phyloP scores from a whole-genome alignment of 2,888 invertebrate genomes.

The Metallyticus violacea region DNA sequence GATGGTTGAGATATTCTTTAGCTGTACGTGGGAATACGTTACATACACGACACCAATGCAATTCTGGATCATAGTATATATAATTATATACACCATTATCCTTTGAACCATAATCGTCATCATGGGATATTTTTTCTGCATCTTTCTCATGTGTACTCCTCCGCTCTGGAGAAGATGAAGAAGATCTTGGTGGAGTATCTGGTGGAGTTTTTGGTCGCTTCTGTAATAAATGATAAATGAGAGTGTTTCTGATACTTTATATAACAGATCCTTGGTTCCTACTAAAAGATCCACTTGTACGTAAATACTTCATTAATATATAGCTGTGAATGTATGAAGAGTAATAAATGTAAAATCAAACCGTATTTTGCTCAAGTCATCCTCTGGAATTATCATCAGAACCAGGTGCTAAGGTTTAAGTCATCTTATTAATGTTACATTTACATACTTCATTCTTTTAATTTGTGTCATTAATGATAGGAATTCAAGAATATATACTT shows the following conservation, averaged over 20 bases:
- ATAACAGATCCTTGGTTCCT: neutral
- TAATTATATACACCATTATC: constrained; percentile 58
- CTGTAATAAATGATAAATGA: constrained; percentile 2
- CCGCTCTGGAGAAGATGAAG: constrained; percentile 18
- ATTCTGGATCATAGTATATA: constrained; percentile 83
- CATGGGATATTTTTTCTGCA: neutral
- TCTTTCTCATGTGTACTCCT: neutral
- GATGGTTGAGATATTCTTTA: constrained; percentile 79
- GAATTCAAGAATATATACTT: too few relatives aligned
- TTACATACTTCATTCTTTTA: neutral
- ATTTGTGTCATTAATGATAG: neutral
- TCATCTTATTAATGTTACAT: neutral
- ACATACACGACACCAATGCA: constrained; percentile 87
- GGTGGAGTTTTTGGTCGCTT: constrained; percentile 28
- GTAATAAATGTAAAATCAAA: neutral
- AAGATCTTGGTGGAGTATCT: constrained; percentile 23
- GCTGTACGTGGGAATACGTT: constrained; percentile 84
- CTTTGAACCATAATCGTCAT: constrained; percentile 41
- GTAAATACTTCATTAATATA: neutral
- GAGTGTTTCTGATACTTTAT: neutral
- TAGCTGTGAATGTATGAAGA: neutral
- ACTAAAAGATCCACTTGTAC: neutral
- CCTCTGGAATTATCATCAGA: neutral
- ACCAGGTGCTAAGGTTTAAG: neutral
- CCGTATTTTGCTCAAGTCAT: neutral